Evolutionary conservation across 1,140 invertebrate species (phyloP), one percentile per base, ranked within the genome.

Genomic region (Zophobas morio): DNA sequence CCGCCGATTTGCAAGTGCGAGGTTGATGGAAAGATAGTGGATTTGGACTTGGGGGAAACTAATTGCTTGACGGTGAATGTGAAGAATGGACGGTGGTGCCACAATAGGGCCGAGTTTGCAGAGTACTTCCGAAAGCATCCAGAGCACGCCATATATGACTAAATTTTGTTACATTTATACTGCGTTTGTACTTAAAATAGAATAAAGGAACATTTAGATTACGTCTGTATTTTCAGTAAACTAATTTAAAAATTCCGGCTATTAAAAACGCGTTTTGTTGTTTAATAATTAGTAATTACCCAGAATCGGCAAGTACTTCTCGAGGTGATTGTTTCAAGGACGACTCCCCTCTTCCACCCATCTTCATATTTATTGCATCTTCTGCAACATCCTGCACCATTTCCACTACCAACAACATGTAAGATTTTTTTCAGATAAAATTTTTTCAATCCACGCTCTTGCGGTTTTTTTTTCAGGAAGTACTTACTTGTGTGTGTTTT

Each of bases 31-130:
- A 53, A 57, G 51, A 73, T 60, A 56, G 47, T 80, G 32, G 66
- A 57, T 6, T 66, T 78, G 70, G 79, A 80, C 57, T 20, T 78
- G 57, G 79, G 79, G 1, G 79, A 80, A 42, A 78, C 77, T 1
- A 63, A 78, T 51, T 80, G 79, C 36, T 33, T 60, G 20, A 49
- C 35, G 20, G 42, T 34, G 32, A 51, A 49, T 6, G 32, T n/a
- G 0, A 35, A 70, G 5, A 49, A 75, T 20, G 47, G 34, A 32
- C 40, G 51, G 33, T 57, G 54, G 32, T 78, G 77, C 39, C 47
- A 46, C 37, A 60, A 60, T n/a, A 34, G 37, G 20, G 46, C 32
- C 1, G 77, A 78, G n/a, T 78, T 73, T 63, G 35, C 70, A 33
- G 42, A 63, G 35, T 78, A 78, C 53, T 75, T 74, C 35, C 54